Evolutionary conservation across 2,888 invertebrate species (phyloP).

Genomic region (Eupithecia subfuscata): DNA sequence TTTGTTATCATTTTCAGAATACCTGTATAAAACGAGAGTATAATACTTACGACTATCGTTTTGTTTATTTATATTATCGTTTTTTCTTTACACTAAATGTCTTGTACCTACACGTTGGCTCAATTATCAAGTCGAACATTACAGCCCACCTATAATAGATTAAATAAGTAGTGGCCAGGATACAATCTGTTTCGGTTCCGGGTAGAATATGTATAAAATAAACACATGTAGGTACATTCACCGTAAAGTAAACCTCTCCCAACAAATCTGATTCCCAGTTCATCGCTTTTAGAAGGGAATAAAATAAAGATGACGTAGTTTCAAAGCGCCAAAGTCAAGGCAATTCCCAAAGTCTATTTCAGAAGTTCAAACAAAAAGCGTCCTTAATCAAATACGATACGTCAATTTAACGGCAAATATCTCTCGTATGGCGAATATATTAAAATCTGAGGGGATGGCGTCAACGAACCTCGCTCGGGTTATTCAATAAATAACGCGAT

Average conservation of each 20-base stretch:
- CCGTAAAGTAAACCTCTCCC: no score
- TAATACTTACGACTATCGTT: no score
- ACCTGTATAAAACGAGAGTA: neutral
- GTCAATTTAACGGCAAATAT: conserved; percentile 30
- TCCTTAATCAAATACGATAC: conserved; percentile 24
- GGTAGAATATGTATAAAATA: neutral
- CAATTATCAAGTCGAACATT: no score
- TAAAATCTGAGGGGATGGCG: conserved; percentile 25
- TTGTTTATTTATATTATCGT: neutral
- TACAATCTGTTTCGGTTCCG: no score
- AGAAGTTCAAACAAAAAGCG: conserved; percentile 7
- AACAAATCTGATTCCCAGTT: neutral
- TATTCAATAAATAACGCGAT: conserved; percentile 29
- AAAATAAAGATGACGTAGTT: neutral
- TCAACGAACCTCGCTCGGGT: conserved; percentile 23
- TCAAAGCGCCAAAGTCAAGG: neutral
- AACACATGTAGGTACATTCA: neutral
- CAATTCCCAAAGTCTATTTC: neutral
- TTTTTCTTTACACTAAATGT: neutral
- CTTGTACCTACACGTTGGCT: no score
- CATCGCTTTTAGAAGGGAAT: neutral
- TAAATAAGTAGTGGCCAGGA: no score
- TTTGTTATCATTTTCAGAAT: neutral
- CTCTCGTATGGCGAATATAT: conserved; percentile 25
- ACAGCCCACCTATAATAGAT: no score